Evolutionary conservation across 2,888 invertebrate species (phyloP).

Genomic region (Eupeodes latifasciatus): DNA sequence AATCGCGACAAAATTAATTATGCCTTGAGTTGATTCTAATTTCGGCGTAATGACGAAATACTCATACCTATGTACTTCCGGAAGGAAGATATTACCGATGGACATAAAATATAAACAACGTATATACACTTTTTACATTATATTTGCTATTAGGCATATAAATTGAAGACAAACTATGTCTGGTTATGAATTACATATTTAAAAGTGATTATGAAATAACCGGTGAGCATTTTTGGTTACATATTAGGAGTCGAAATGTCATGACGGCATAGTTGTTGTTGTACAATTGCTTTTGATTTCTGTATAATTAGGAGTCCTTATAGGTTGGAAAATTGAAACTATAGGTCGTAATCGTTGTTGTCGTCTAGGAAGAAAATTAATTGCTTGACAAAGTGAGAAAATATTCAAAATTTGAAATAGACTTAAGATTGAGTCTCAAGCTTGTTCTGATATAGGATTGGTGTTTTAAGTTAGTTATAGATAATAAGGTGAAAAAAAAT

Average conservation of each 20-base stretch:
- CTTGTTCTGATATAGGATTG: not conserved
- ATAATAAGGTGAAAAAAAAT: too few relatives aligned
- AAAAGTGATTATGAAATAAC: slow-evolving; percentile 62
- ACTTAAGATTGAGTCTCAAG: not conserved
- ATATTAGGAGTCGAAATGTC: slow-evolving; percentile 19
- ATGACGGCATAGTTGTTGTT: not conserved
- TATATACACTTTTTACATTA: not conserved
- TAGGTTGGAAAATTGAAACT: slow-evolving; percentile 1
- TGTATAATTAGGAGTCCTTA: slow-evolving; percentile 39
- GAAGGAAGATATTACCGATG: slow-evolving; percentile 15
- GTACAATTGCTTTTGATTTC: slow-evolving; percentile 32
- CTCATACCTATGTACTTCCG: slow-evolving; percentile 49
- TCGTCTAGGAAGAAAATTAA: not conserved
- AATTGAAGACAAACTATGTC: slow-evolving; percentile 30
- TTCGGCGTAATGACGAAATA: slow-evolving; percentile 61
- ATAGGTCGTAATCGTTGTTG: not conserved
- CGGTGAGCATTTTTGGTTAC: slow-evolving; percentile 25
- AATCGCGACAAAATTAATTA: slow-evolving; percentile 73
- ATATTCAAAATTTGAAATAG: not conserved
- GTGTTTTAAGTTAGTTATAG: not conserved
- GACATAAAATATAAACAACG: not conserved
- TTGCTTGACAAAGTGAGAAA: not conserved
- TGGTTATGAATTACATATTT: slow-evolving; percentile 69
- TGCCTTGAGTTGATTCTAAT: slow-evolving; percentile 72
- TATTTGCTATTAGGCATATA: slow-evolving; percentile 6